Evolutionary conservation across 92 coral and sea anemone species (phyloP).

Genomic region (Zoanthus solanderi): DNA sequence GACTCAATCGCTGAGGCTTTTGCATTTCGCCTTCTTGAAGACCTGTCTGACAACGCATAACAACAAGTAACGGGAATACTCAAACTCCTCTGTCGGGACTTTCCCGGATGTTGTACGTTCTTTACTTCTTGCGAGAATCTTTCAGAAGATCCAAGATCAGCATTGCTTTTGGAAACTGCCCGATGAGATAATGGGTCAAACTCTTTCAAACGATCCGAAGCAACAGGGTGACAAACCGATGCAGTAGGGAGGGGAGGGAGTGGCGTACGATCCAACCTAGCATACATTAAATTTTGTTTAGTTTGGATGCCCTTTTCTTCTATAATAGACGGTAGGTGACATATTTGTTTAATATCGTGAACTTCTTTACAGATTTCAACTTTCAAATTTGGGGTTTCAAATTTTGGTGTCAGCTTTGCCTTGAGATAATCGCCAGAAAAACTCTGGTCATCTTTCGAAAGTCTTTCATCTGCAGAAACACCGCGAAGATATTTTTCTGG

Average conservation of each 20-base stretch:
- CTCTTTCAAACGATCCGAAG: not conserved
- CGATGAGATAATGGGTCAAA: not conserved
- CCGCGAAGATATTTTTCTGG: slow-evolving; percentile 18
- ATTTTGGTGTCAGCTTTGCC: not conserved
- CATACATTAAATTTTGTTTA: not conserved
- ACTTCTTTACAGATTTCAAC: not conserved
- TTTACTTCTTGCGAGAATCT: slow-evolving; percentile 22
- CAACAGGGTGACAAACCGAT: slow-evolving; percentile 19
- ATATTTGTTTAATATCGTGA: slow-evolving; percentile 14
- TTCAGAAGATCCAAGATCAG: slow-evolving; percentile 1
- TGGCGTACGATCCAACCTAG: not conserved
- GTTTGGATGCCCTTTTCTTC: slow-evolving; percentile 21
- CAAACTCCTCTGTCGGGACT: slow-evolving; percentile 56
- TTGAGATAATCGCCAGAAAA: not conserved
- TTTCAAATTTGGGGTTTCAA: slow-evolving; percentile 6
- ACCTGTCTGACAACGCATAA: not conserved
- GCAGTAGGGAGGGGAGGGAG: slow-evolving; percentile 47
- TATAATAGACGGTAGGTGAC: slow-evolving; percentile 34
- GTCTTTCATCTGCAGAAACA: not conserved
- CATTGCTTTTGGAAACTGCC: slow-evolving; percentile 14
- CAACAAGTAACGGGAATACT: slow-evolving; percentile 39
- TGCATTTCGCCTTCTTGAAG: not conserved
- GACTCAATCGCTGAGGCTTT: slow-evolving; percentile 14
- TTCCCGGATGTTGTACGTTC: not conserved
- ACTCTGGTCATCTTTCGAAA: slow-evolving; percentile 5